Base-by-base conservation (phyloP, 2,113 vertebrate species). In the Oryzias melastigma region DNA sequence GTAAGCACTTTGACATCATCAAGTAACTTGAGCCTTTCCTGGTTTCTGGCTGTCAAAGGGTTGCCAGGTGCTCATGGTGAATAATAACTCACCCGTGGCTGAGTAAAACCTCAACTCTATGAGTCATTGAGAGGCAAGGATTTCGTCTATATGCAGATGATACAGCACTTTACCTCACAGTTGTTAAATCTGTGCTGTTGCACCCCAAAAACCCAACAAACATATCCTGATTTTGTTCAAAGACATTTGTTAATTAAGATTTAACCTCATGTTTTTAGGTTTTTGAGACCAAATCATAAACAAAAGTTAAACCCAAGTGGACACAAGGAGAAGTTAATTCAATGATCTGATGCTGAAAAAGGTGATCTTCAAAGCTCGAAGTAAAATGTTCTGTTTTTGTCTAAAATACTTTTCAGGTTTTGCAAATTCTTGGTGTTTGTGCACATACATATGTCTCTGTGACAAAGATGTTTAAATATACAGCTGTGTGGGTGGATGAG, bases 41-140 rank as follows among this genome's bases (percentile, higher is more conserved):
- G 80, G 71, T 80, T 77, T 51, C 68, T 66, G 73, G 58, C 64
- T 75, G 71, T 65, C 67, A 47, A 73, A 58, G 49, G 75, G 84
- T 84, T 87, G 82, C 82, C 86, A 90, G 85, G 79, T 87, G 83
- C 73, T 77, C 68, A 53, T 71, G 78, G 74, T 74, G 65, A 81
- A 79, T 63, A 79, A 81, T 74, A 83, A 81, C 80, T 75, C 69
- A 48, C 45, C 76, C 44, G 1, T 61, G 42, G 42, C 69, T 71
- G 74, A 69, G 25, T 54, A 65, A 65, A 67, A 52, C 43, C 10
- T 47, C n/a, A 12, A n/a, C 7, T 47, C n/a, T 8, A 47, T 47
- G 45, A 47, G 16, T n/a, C 44, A n/a, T 18, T 46, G 16, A n/a
- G 44, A 16, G n/a, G 17, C 16, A 46, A n/a, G 17, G 16, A 16